phyloP scores from a whole-genome alignment of 2,113 vertebrate genomes.

The Mus musculus region GRCm39 chr4:116248501-116249000 shows the following conservation, averaged over 20 bases:
- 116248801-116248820: conserved; percentile 98
- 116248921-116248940: conserved; percentile 40
- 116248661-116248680: neutral
- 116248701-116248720: conserved; percentile 41
- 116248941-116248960: conserved; percentile 45
- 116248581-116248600: neutral
- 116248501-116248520: neutral
- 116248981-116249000: neutral
- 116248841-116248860: conserved; percentile 69
- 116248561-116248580: neutral
- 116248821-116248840: conserved; percentile 96
- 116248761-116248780: conserved; percentile 36
- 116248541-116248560: neutral
- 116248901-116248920: neutral
- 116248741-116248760: neutral
- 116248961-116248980: conserved; percentile 48
- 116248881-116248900: neutral
- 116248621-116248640: neutral
- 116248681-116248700: neutral
- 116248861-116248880: neutral
- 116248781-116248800: conserved; percentile 88
- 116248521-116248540: neutral
- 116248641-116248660: neutral
- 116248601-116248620: neutral
- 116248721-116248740: conserved; percentile 16